Conservation (phyloP, 2,888 invertebrate species). For the Agrotis puta region DNA sequence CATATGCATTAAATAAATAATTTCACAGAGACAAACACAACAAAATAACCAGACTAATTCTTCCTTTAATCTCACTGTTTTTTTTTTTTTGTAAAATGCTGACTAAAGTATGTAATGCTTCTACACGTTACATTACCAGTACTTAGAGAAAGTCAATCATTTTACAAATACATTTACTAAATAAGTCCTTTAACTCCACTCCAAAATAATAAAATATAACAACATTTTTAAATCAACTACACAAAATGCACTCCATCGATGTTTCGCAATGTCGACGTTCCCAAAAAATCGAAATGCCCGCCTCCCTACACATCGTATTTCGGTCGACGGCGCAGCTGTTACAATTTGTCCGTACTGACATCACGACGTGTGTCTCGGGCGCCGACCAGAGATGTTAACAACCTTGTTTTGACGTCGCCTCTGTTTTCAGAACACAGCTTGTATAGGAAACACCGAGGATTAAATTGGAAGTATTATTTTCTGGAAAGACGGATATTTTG, state of each 20-base stretch:
- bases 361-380: slow-evolving; percentile 74
- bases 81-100: neutral
- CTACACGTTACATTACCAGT: too few species aligned
- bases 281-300: slow-evolving; percentile 12
- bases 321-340: slow-evolving; percentile 86
- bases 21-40: neutral
- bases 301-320: slow-evolving; percentile 81
- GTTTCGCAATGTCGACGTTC: slow-evolving; percentile 14
- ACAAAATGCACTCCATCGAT: neutral
- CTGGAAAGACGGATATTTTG: slow-evolving; percentile 2
- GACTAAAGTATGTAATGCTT: too few species aligned
- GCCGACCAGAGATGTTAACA: slow-evolving; percentile 84
- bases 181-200: too few species aligned
- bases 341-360: slow-evolving; percentile 81
- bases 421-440: slow-evolving; percentile 79
- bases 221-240: too few species aligned
- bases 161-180: too few species aligned
- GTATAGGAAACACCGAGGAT: slow-evolving; percentile 44
- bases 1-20: neutral
- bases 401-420: slow-evolving; percentile 87
- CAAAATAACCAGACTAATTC: neutral
- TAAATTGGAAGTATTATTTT: slow-evolving; percentile 49
- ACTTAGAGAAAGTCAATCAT: too few species aligned
- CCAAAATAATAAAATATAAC: too few species aligned
- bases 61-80: neutral